Percentiles rank a stretch among this genome's conserved stretches.
phyloP scores from a whole-genome alignment of 2,113 vertebrate genomes.

The Entomyzon cyanotis region DNA sequence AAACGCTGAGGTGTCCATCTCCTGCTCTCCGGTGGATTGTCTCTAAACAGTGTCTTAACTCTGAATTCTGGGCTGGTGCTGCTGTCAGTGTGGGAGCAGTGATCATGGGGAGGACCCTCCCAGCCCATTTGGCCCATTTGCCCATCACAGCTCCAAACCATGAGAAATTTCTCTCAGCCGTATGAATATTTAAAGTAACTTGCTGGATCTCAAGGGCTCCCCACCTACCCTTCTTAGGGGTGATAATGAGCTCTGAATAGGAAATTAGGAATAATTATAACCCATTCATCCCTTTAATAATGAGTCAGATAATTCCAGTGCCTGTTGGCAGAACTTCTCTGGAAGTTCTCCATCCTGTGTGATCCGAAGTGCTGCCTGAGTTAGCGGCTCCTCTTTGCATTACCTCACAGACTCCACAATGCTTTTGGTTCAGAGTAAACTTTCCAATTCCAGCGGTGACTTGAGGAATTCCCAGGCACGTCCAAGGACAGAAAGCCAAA shows the following conservation, averaged over 20 bases:
- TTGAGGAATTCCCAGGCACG: slow-evolving; percentile 13
- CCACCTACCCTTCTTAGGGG: background rate
- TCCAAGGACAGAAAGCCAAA: background rate
- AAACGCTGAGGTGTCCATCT: background rate
- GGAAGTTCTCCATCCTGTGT: background rate
- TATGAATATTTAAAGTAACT: slow-evolving; percentile 50
- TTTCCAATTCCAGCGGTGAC: background rate
- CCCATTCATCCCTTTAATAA: slow-evolving; percentile 11
- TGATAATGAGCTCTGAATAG: slow-evolving; percentile 42
- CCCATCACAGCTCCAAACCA: background rate
- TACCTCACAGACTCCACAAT: accelerated
- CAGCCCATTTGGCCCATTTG: accelerated
- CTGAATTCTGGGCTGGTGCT: background rate
- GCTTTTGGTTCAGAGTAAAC: background rate
- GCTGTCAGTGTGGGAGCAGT: accelerated
- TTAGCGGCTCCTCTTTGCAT: background rate
- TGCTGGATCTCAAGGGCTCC: background rate
- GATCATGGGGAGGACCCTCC: accelerated
- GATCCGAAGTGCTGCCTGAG: background rate
- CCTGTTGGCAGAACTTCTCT: background rate
- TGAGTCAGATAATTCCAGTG: background rate
- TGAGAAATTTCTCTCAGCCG: background rate
- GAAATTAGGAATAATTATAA: slow-evolving; percentile 33
- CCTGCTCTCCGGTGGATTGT: background rate
- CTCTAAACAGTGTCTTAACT: no score